Base-by-base conservation (phyloP, 2,797 vertebrate genomes). In the Myotis planiceps region DNA sequence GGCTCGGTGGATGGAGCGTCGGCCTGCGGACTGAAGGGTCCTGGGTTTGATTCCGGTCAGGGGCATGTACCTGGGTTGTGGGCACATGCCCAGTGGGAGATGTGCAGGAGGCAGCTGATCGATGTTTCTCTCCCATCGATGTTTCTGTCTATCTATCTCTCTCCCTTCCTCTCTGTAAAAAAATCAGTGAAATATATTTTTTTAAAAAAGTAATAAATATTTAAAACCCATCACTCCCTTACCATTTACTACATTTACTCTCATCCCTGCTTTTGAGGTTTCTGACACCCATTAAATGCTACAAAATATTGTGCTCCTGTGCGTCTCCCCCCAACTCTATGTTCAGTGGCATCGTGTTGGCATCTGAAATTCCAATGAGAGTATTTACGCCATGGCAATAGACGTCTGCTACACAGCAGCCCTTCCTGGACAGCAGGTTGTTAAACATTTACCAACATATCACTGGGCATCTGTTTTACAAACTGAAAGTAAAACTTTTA, bases 401-500 rank as follows among this genome's bases (percentile, higher is more conserved):
- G 60, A 83, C 4, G 32, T n/a, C 47, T 27, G 1, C 34, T 58
- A 25, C 27, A 72, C 21, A 60, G 34, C 7, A 23, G 2, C 32
- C 47, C 3, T 60, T 88, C 51, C 29, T 58, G 42, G 60, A 81
- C 15, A 85, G 29, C 29, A 21, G 1, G 12, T 69, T 71, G 14
- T 81, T 68, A 87, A 87, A 90, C 21, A 39, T 37, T 65, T 81
- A 32, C 23, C 27, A 76, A 45, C 45, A 60, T 3, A 69, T 16
- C 49, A 49, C 37, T 16, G 13, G 8, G 27, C 21, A 78, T 76
- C 60, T 68, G 37, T 45, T 90, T 90, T 18, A 93, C 60, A 89
- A 60, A 85, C 53, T 29, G 10, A 86, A 95, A 94, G 51, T 66
- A 78, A 90, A 83, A 58, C 51, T 93, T 94, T 58, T 79, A 37